A percentile compares a stretch with the other conserved stretches of the same genome.
These are phyloP conservation scores for Sprattus sprattus DNA, from an alignment of 2,113 vertebrate genomes.

Conservation along the genomic window DNA sequence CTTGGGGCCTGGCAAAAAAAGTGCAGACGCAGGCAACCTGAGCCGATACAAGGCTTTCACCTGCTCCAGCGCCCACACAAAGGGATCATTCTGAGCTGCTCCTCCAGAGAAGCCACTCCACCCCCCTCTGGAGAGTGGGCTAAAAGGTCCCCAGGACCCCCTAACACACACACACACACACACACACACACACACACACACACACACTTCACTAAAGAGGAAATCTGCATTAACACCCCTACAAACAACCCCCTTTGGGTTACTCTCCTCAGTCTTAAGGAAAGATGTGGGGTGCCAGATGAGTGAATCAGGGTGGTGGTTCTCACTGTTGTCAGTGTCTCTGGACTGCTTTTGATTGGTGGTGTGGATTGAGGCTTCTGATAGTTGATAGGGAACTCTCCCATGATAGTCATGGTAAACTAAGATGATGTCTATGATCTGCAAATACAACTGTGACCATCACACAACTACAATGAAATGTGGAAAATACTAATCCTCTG, in stretches of 20 bases:
- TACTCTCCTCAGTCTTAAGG: not conserved
- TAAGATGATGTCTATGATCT: not conserved
- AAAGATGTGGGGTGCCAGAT: not conserved
- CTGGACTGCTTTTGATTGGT: not conserved
- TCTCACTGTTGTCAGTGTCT: not conserved
- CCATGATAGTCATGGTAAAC: not conserved
- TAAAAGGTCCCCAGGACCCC: not conserved
- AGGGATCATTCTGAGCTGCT: conserved; percentile 35
- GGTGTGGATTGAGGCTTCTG: not conserved
- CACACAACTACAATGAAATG: not conserved
- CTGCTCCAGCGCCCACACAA: conserved; percentile 28
- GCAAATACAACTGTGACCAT: not conserved
- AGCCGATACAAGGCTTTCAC: conserved; percentile 26
- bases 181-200: conserved; percentile 15
- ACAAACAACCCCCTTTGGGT: not conserved
- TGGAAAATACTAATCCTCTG: not conserved
- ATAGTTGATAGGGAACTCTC: not conserved
- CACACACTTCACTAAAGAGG: conserved; percentile 1
- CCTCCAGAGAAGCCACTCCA: conserved; percentile 24
- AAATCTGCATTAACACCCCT: conserved; percentile 22
- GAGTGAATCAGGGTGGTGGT: not conserved
- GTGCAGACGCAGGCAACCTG: conserved; percentile 24
- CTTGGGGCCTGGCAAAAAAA: not conserved
- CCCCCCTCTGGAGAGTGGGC: conserved; percentile 8
- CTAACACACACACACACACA: conserved; percentile 37